These are phyloP conservation scores for Hippocampus mohnikei DNA, from an alignment of 2,113 vertebrate species.

Conservation along the genomic window DNA sequence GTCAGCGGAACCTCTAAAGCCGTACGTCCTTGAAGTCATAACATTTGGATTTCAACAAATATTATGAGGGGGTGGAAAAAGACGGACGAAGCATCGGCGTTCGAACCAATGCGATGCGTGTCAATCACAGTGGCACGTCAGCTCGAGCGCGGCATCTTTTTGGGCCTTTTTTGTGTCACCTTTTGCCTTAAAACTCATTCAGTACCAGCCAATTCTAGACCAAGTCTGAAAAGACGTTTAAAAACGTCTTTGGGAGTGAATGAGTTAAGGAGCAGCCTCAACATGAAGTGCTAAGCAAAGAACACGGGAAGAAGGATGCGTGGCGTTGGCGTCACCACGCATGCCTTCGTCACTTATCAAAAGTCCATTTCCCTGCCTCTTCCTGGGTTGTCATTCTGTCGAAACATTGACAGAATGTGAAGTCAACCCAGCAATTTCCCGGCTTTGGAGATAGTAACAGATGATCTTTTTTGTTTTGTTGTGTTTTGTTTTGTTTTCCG, in stretches of 20 bases:
- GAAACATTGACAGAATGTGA: too few species aligned
- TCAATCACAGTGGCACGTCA: neutral
- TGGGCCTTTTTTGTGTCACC: too few species aligned
- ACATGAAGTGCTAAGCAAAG: neutral
- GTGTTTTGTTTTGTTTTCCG: too few species aligned
- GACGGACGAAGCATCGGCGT: neutral
- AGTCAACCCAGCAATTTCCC: too few species aligned
- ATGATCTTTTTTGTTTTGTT: too few species aligned
- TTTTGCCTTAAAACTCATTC: neutral
- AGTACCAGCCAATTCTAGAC: too few species aligned
- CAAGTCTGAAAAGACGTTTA: too few species aligned
- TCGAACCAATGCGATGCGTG: neutral
- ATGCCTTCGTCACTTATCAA: too few species aligned
- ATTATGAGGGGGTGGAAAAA: neutral
- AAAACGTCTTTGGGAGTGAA: too few species aligned
- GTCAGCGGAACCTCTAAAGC: neutral
- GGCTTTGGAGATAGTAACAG: too few species aligned
- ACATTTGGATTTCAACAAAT: neutral
- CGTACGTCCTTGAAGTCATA: neutral
- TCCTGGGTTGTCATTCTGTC: too few species aligned
- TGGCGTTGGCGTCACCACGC: neutral
- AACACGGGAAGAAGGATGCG: neutral
- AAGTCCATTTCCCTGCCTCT: too few species aligned
- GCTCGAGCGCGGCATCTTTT: neutral
- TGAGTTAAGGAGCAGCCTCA: neutral